phyloP scores from a whole-genome alignment of 2,797 vertebrate species.

The Gymnodraco acuticeps region DNA sequence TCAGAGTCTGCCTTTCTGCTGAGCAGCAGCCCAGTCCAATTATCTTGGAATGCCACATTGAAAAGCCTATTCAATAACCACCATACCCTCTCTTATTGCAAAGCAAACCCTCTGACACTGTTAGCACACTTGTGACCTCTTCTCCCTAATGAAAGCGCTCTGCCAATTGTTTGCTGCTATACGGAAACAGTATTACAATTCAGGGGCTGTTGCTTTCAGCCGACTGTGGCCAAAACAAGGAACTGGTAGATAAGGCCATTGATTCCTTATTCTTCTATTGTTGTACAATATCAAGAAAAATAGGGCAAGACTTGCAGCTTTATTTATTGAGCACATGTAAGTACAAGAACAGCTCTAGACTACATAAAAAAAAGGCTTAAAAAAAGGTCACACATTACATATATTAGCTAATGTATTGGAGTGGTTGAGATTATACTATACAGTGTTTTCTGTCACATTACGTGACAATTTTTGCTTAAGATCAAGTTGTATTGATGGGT shows the following conservation, averaged over 20 bases:
- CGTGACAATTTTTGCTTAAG: background rate
- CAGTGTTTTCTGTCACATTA: background rate
- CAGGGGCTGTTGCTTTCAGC: slow-evolving; percentile 16
- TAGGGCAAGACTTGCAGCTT: too few species aligned
- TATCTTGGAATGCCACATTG: slow-evolving; percentile 62
- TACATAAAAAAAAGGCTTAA: too few species aligned
- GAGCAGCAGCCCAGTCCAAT: slow-evolving; percentile 65
- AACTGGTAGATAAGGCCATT: slow-evolving; percentile 27
- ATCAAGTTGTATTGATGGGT: background rate
- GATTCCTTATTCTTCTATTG: slow-evolving; percentile 30
- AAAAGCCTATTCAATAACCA: slow-evolving; percentile 61
- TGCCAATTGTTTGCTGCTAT: slow-evolving; percentile 39
- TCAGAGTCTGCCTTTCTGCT: slow-evolving; percentile 56
- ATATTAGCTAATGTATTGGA: slow-evolving; percentile 15
- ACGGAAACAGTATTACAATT: slow-evolving; percentile 43
- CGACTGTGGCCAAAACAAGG: slow-evolving; percentile 24
- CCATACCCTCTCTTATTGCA: slow-evolving; percentile 38
- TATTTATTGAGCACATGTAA: too few species aligned
- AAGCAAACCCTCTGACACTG: slow-evolving; percentile 40
- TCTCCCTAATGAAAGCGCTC: slow-evolving; percentile 54
- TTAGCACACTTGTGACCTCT: slow-evolving; percentile 46
- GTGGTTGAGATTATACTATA: background rate
- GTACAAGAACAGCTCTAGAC: too few species aligned
- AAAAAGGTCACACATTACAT: slow-evolving; percentile 18
- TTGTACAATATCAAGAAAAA: background rate